Base-by-base conservation (phyloP, 2,113 vertebrate species). In the Saiga tatarica region DNA sequence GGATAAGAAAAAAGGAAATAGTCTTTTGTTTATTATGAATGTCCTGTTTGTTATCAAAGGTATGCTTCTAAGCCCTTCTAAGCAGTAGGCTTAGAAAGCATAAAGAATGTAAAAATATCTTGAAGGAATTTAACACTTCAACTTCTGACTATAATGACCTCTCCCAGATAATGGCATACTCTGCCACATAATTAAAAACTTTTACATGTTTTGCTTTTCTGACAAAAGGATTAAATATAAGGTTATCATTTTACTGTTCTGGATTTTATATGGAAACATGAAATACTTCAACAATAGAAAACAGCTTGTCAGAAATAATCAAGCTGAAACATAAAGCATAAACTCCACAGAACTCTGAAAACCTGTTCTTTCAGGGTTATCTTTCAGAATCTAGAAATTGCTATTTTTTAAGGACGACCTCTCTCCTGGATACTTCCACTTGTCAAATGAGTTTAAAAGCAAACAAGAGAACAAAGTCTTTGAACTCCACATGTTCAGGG, bases 121-220 rank as follows among this genome's bases (percentile, higher is more conserved):
- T 84, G 78, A 94, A 95, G 97, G 98, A 99, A 99, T 98, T 98
- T 98, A 98, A 98, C 98, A 98, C 98, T 99, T 94, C 53, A 97
- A 98, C 98, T 98, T 97, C 96, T 96, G 92, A 97, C 86, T 95
- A 98, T 98, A 97, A 82, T 67, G 59, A 98, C 88, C 76, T 98
- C 90, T 64, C n/a, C 59, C 85, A 88, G 92, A 91, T 97, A 97
- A 97, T 55, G 14, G 25, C 93, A 36, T 0, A 2, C 30, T 23
- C 64, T 98, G 74, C 76, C 28, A 57, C n/a, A 47, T 1, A 93
- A 57, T 42, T 92, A 94, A 95, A 67, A 96, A 94, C 96, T 96
- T 64, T 67, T 71, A 74, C 3, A 89, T 96, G 67, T 83, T 96
- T 98, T 98, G 92, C 79, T 90, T 97, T 97, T 60, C 47, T 89